Evolutionary conservation across 2,888 invertebrate genomes (phyloP).

Genomic region (Lithosia quadra): DNA sequence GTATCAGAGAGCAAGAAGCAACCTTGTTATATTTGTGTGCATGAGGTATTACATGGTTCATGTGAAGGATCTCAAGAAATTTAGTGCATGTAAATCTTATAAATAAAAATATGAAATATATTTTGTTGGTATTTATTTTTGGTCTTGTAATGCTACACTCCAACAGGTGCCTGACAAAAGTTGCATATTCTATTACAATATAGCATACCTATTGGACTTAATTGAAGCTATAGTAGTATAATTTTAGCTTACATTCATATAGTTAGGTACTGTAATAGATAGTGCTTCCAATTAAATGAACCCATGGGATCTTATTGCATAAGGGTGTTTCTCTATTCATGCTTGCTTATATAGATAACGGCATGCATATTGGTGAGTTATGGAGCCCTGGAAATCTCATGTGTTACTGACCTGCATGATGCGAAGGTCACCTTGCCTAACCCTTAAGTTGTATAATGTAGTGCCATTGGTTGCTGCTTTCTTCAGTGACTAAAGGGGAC

Average conservation of each 20-base stretch:
- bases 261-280: too few relatives aligned
- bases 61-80: neutral
- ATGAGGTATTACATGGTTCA: constrained; percentile 5
- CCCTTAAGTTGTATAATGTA: neutral
- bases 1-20: constrained; percentile 4
- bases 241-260: neutral
- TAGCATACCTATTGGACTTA: neutral
- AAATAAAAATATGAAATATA: constrained; percentile 12
- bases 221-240: neutral
- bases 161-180: neutral
- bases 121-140: constrained; percentile 14
- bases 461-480: neutral
- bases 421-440: neutral
- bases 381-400: neutral
- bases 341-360: neutral
- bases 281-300: too few relatives aligned
- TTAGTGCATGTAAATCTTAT: constrained; percentile 16
- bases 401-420: neutral
- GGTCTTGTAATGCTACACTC: neutral
- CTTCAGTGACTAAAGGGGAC: neutral
- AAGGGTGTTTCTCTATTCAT: neutral
- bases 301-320: too few relatives aligned
- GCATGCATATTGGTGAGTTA: neutral
- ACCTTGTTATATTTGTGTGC: constrained; percentile 10
- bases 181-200: neutral